Base-by-base conservation (phyloP, 2,888 invertebrate species). In the Sicus ferrugineus region DNA sequence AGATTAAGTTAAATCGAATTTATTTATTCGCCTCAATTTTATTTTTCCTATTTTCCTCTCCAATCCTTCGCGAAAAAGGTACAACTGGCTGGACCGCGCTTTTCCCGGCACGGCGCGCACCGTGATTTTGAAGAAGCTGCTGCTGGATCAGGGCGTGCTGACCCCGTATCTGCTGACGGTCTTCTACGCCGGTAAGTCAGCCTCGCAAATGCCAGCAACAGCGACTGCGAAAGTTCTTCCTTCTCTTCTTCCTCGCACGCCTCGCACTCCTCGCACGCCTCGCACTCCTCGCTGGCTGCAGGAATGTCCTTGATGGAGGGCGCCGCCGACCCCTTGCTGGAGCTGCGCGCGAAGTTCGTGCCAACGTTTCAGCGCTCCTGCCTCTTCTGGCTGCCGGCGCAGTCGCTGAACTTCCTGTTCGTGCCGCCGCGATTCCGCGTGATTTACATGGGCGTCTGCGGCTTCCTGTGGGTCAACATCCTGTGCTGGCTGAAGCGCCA, bases 391-490 rank as follows among this genome's bases (percentile, higher is more conserved):
- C 81, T 95, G 48, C 95, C 95, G 0, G 91, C 90, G 0, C 94
- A 94, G 84, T 88, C 90, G 0, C 80, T 94, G 34, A 95, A 95
- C 84, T 95, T 95, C 84, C 81, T 88, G 56, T 83, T 93, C 65
- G 83, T 95, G 63, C 91, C 94, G 0, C 88, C 93, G 0, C 85
- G 90, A 65, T 88, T 91, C 70, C 87, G 95, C 19, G 93, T 95
- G 0, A 89, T 91, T 1, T 95, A 92, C 79, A 92, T 95, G 30
- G 92, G 93, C 0, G 86, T 89, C 0, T 92, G 91, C 62, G 91
- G 94, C 1, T 92, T 95, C 77, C 83, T 91, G 28, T 95, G 95
- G 95, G 92, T 93, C 70, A 95, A 95, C 79, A 91, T 95, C 67
- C 86, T 95, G 28, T 94, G 94, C 80, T 93, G 91, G 83, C 89